Evolutionary conservation across 1,140 invertebrate species (phyloP).

Genomic region (Sycobia sp.): DNA sequence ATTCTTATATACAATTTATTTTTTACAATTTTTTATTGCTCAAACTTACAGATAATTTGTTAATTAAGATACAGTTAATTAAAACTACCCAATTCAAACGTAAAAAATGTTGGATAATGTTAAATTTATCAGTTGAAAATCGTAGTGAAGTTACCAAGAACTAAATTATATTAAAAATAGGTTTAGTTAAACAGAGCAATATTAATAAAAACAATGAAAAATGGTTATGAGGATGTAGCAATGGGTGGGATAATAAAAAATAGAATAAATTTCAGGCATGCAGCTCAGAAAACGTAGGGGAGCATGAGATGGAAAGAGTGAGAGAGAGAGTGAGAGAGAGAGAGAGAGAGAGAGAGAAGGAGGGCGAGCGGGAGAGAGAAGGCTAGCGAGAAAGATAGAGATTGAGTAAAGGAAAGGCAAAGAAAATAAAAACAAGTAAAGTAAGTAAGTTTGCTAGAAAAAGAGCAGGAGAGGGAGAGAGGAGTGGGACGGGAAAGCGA

Average conservation of each 20-base stretch:
- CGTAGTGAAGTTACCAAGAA: no score
- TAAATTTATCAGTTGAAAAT: no score
- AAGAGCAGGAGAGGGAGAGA: neutral
- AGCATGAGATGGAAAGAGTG: no score
- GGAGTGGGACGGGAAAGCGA: neutral
- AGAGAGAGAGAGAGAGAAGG: neutral
- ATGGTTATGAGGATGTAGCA: neutral
- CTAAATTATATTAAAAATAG: no score
- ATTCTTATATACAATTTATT: no score
- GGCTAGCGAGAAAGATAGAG: neutral
- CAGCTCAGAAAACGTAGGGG: no score
- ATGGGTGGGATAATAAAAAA: constrained; percentile 5
- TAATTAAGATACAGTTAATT: no score
- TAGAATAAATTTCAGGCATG: neutral
- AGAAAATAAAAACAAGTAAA: neutral
- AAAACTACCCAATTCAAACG: no score
- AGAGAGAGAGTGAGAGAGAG: neutral
- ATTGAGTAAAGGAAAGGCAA: neutral
- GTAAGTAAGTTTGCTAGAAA: neutral
- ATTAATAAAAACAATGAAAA: constrained; percentile 8
- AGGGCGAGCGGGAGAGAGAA: neutral
- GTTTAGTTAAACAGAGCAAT: neutral
- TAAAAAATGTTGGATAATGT: no score
- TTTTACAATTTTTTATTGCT: no score
- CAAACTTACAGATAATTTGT: no score